Evolutionary conservation across 2,888 invertebrate species (phyloP).

Genomic region (Acrocyrtus sp.): DNA sequence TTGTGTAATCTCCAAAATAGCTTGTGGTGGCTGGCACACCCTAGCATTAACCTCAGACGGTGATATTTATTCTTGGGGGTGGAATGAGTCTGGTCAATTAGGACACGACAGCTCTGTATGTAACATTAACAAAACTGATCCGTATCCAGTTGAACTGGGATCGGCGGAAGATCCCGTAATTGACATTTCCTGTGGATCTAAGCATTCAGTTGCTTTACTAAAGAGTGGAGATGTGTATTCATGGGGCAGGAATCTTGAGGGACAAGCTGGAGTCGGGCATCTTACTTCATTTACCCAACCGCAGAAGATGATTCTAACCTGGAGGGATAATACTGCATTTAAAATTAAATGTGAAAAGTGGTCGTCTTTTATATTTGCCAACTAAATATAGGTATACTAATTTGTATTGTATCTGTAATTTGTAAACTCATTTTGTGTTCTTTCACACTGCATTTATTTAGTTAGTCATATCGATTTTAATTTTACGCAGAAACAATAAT

Average conservation of each 20-base stretch:
- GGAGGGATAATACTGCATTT: conserved; percentile 11
- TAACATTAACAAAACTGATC: conserved; percentile 37
- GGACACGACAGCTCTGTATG: conserved; percentile 69
- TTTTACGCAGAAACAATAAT: too few relatives aligned
- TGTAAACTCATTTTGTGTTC: too few relatives aligned
- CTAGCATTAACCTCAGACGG: conserved; percentile 77
- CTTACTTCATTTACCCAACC: conserved; percentile 40
- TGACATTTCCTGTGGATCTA: conserved; percentile 51
- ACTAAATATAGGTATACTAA: background rate
- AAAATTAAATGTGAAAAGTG: conserved; percentile 49
- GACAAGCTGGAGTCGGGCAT: conserved; percentile 50
- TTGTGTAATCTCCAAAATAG: conserved; percentile 50
- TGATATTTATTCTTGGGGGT: conserved; percentile 87
- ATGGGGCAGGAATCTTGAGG: conserved; percentile 58
- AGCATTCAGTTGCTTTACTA: conserved; percentile 60
- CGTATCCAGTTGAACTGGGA: conserved; percentile 60
- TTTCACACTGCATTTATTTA: too few relatives aligned
- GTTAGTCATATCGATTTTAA: too few relatives aligned
- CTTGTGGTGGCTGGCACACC: conserved; percentile 62
- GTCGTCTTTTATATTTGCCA: conserved; percentile 43
- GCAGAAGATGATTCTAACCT: conserved; percentile 24
- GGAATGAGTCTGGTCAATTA: conserved; percentile 83
- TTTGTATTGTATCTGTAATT: too few relatives aligned
- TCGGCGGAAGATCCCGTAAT: conserved; percentile 56
- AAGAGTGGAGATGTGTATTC: conserved; percentile 54